Percentiles rank a stretch among this genome's conserved stretches.
phyloP scores from a whole-genome alignment of 2,888 invertebrate genomes.

The Neelides folsomi region DNA sequence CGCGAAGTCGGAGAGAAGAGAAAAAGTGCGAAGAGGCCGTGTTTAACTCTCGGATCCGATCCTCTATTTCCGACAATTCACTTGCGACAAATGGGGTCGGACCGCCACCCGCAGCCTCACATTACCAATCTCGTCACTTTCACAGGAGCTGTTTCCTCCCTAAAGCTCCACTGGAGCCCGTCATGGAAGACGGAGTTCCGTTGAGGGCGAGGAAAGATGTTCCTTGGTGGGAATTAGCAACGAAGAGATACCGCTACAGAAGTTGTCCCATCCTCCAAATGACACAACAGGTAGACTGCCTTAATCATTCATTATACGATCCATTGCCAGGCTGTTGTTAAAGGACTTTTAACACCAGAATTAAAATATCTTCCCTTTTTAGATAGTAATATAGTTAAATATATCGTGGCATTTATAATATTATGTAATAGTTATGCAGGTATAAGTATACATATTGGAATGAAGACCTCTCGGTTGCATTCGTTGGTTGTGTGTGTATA shows the following conservation, averaged over 20 bases:
- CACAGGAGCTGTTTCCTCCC: slow-evolving; percentile 32
- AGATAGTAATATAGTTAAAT: too few species aligned
- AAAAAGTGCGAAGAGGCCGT: background rate
- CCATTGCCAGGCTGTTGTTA: too few species aligned
- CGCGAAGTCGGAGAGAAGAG: background rate
- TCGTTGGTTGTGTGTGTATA: too few species aligned
- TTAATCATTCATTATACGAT: too few species aligned
- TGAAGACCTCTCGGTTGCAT: too few species aligned
- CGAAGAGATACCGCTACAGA: slow-evolving; percentile 56
- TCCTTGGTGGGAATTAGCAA: slow-evolving; percentile 81
- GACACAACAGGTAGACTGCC: slow-evolving; percentile 26
- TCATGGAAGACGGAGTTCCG: slow-evolving; percentile 36
- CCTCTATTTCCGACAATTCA: slow-evolving; percentile 30
- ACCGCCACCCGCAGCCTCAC: too few species aligned
- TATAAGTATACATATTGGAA: too few species aligned
- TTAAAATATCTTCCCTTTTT: too few species aligned
- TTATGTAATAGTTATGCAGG: too few species aligned
- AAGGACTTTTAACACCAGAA: too few species aligned
- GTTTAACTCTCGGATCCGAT: slow-evolving; percentile 18
- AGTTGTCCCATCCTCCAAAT: slow-evolving; percentile 69
- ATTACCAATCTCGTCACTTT: slow-evolving; percentile 16
- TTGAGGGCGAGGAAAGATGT: slow-evolving; percentile 49
- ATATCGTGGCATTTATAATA: too few species aligned
- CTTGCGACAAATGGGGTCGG: slow-evolving; percentile 15
- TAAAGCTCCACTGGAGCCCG: slow-evolving; percentile 31